These are phyloP conservation scores for Microvelia longipes DNA, from an alignment of 1,140 invertebrate genomes.

Conservation along the genomic window DNA sequence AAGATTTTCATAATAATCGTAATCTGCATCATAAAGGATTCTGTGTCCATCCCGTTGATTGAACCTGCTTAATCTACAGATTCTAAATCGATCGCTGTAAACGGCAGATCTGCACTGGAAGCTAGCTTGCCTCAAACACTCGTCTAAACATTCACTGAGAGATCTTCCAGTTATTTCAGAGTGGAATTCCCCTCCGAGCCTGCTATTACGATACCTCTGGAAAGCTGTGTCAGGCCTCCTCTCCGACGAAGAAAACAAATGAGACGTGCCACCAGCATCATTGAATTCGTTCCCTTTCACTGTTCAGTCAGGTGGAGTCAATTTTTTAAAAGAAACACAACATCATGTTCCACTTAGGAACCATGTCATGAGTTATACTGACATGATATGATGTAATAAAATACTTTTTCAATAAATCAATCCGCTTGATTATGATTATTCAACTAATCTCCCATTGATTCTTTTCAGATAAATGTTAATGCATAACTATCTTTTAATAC, in stretches of 20 bases:
- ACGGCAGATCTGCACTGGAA: constrained; percentile 75
- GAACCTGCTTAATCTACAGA: constrained; percentile 67
- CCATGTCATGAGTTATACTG: too few species aligned
- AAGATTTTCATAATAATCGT: constrained; percentile 65
- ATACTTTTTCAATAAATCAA: too few species aligned
- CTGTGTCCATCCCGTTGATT: constrained; percentile 75
- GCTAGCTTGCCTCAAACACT: constrained; percentile 70
- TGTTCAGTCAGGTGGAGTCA: constrained; percentile 11
- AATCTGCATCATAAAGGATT: constrained; percentile 74
- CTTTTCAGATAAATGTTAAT: too few species aligned
- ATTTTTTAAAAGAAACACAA: constrained; percentile 5
- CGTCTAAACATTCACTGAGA: constrained; percentile 73
- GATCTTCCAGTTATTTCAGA: constrained; percentile 73
- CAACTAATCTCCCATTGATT: too few species aligned
- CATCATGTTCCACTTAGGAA: too few species aligned
- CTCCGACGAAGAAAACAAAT: constrained; percentile 54
- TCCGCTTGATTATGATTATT: too few species aligned
- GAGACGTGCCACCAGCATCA: constrained; percentile 62
- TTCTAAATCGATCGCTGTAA: constrained; percentile 67
- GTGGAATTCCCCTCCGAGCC: constrained; percentile 70
- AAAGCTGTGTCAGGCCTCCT: constrained; percentile 72
- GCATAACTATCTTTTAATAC: too few species aligned
- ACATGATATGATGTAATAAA: too few species aligned
- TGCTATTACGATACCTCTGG: constrained; percentile 68
- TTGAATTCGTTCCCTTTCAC: constrained; percentile 51